Evolutionary conservation across 1,140 invertebrate genomes (phyloP).

Genomic region (Leptonema lineaticorne): DNA sequence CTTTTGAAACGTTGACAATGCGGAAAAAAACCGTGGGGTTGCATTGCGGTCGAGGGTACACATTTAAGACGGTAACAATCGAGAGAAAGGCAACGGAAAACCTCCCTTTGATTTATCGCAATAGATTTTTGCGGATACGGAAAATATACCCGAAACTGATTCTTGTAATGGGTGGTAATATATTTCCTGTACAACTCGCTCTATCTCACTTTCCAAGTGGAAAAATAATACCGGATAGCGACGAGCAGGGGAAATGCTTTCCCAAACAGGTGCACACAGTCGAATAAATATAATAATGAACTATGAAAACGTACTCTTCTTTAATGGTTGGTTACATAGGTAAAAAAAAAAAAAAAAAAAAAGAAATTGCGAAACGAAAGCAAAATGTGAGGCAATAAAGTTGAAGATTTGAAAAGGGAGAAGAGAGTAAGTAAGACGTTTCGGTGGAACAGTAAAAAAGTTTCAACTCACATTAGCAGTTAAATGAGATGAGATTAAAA

Average conservation of each 20-base stretch:
- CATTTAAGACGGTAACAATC: background rate
- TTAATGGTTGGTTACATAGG: background rate
- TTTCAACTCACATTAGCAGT: conserved; percentile 28
- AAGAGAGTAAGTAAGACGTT: background rate
- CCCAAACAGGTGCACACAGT: background rate
- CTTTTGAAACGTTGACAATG: background rate
- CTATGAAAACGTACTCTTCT: background rate
- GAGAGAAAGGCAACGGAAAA: conserved; percentile 11
- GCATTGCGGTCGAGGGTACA: background rate
- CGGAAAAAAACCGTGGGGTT: background rate
- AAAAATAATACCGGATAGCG: background rate
- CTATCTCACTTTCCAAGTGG: no score
- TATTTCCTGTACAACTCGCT: no score
- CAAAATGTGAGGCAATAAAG: background rate
- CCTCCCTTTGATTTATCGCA: conserved; percentile 25
- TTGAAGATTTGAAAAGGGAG: background rate
- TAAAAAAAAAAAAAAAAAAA: background rate
- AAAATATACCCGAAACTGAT: conserved; percentile 37
- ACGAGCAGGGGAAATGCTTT: background rate
- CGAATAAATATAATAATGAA: background rate
- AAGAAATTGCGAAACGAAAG: background rate
- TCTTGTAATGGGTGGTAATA: conserved; percentile 36
- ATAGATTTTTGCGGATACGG: conserved; percentile 31
- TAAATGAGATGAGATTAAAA: conserved; percentile 30
- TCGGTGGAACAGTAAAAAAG: conserved; percentile 28